These are phyloP conservation scores for Entomyzon cyanotis DNA, from an alignment of 2,113 vertebrate species.

Conservation along the genomic window DNA sequence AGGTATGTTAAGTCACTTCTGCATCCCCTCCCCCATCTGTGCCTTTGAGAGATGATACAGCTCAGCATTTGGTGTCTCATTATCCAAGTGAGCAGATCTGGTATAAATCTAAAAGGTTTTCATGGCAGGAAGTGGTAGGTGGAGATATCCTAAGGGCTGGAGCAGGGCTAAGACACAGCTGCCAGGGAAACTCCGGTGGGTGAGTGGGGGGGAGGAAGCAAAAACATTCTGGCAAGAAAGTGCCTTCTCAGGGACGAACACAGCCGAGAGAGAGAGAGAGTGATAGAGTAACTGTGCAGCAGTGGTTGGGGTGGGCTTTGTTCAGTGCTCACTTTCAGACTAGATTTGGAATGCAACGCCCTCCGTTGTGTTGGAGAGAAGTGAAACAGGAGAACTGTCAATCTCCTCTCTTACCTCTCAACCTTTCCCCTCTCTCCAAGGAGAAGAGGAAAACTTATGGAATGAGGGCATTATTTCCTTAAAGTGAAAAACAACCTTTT, in stretches of 20 bases:
- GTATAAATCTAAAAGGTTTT: not conserved
- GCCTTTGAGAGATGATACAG: not conserved
- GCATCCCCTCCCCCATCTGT: not conserved
- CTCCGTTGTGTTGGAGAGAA: not conserved
- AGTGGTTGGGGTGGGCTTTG: not conserved
- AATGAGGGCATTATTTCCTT: not conserved
- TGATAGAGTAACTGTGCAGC: not conserved
- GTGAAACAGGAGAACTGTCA: not conserved
- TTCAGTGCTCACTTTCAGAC: accelerated
- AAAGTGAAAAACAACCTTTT: not conserved
- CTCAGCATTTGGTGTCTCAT: not conserved
- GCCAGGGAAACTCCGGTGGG: not conserved
- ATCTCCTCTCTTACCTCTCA: not conserved
- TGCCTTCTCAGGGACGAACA: not conserved
- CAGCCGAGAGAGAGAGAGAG: not conserved
- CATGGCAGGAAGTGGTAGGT: conserved; percentile 49
- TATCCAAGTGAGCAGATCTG: not conserved
- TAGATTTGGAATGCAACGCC: not conserved
- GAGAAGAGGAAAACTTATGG: not conserved
- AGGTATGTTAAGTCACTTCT: not conserved
- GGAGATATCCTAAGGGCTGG: conserved; percentile 36
- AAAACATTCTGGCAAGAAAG: not conserved
- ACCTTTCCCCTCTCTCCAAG: not conserved
- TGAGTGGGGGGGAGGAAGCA: not conserved
- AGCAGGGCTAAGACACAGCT: conserved; percentile 13